These are phyloP conservation scores for Lepeophtheirus salmonis DNA, from an alignment of 1,140 invertebrate species.

Conservation along the genomic window DNA sequence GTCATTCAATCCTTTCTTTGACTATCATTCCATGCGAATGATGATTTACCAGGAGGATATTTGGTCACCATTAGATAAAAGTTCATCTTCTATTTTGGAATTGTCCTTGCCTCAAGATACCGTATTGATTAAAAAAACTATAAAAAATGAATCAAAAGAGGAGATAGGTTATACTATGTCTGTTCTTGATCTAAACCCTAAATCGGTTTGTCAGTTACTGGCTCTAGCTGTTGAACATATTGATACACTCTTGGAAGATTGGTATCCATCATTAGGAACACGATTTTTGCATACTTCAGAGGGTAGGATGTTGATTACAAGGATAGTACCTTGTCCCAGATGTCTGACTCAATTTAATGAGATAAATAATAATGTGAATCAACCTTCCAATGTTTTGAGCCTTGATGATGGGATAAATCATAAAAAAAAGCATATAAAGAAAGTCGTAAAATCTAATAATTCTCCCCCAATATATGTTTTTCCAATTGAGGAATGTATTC, in stretches of 20 bases:
- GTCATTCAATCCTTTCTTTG: slow-evolving; percentile 28
- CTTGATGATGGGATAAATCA: no score
- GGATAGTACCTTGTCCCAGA: slow-evolving; percentile 75
- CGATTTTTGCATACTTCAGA: slow-evolving; percentile 93
- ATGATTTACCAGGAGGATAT: slow-evolving; percentile 40
- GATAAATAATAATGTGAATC: slow-evolving; percentile 25
- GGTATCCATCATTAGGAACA: slow-evolving; percentile 88
- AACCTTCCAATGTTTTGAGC: no score
- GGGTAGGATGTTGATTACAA: slow-evolving; percentile 78
- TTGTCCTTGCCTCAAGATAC: slow-evolving; percentile 57
- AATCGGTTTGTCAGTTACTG: slow-evolving; percentile 61
- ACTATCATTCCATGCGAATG: slow-evolving; percentile 27
- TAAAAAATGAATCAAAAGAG: slow-evolving; percentile 26
- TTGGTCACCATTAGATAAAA: slow-evolving; percentile 65
- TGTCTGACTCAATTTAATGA: slow-evolving; percentile 40
- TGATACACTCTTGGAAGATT: slow-evolving; percentile 88
- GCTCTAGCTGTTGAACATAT: slow-evolving; percentile 88
- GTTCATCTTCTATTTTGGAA: slow-evolving; percentile 61
- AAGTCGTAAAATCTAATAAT: no score
- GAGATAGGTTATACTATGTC: slow-evolving; percentile 30
- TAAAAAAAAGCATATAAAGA: no score
- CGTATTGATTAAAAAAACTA: slow-evolving; percentile 43
- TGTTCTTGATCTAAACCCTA: slow-evolving; percentile 48
- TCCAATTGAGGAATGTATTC: slow-evolving; percentile 82
- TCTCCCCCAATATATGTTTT: slow-evolving; percentile 35